Base-by-base conservation (phyloP, 92 coral and sea anemone species). In the Galaxea fascicularis region DNA sequence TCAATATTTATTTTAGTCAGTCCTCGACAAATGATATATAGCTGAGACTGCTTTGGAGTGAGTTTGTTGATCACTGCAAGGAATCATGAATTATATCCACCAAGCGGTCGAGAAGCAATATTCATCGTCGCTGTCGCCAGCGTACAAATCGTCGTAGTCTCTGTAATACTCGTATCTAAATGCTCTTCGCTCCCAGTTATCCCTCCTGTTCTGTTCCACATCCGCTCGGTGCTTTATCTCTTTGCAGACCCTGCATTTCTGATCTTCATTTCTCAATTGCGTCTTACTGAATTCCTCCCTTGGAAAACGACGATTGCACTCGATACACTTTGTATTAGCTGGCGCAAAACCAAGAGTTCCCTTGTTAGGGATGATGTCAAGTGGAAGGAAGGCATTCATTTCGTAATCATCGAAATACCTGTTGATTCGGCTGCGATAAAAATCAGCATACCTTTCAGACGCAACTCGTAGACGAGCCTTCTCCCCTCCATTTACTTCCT, bases 211-310 rank as follows among this genome's bases (percentile, higher is more conserved):
- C 24, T 7, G 29, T 24, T 22, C 25, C 30, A 15, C 66, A 60
- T 54, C 70, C 65, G 41, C 20, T 54, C 53, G 35, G 0, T 35
- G 54, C 59, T 39, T 74, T 49, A 49, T 46, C 79, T 21, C 54
- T 73, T 90, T 93, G 74, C 96, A 93, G 44, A 90, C 94, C 80
- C 90, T 90, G 81, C 96, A 93, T 81, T 82, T 90, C 87, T 93
- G 93, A 52, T 76, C 91, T 47, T 92, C 90, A 10, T 52, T 72
- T 51, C 83, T 69, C 63, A 87, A 77, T 80, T 93, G 96, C 59
- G 30, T 84, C 18, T 41, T 56, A 28, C 90, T 79, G 88, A 93
- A 90, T 46, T 93, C 93, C 47, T 76, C 85, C 29, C 85, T 86
- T 25, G 92, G 90, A 64, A 93, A 93, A 10, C 16, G 71, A 14